These are phyloP conservation scores for Pogonus chalceus DNA, from an alignment of 1,140 invertebrate species.

Conservation along the genomic window DNA sequence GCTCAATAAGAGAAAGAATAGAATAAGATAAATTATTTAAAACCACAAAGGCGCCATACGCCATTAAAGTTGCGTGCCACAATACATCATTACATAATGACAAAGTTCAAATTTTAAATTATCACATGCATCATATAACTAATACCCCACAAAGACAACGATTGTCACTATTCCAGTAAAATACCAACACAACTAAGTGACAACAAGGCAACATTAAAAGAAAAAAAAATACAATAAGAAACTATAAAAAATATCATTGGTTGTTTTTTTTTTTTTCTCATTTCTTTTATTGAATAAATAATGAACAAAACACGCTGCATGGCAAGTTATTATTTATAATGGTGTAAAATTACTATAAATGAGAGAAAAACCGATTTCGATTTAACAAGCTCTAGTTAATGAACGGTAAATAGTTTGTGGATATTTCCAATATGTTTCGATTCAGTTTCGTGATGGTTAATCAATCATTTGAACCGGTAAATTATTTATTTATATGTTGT, in stretches of 20 bases:
- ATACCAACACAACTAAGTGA: not conserved
- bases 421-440: not conserved
- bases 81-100: not conserved
- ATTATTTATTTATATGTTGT: no score
- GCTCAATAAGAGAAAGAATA: no score
- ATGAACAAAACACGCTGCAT: not conserved
- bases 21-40: no score
- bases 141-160: no score
- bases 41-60: no score
- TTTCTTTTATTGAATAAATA: constrained; percentile 4
- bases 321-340: not conserved
- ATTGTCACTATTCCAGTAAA: no score
- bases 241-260: not conserved
- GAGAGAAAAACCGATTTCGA: not conserved
- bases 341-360: not conserved
- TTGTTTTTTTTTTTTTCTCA: no score
- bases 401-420: not conserved
- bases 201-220: not conserved
- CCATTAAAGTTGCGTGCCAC: no score
- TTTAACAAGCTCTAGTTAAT: not conserved
- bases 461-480: no score
- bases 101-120: not conserved
- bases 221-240: not conserved
- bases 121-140: not conserved
- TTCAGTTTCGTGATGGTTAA: not conserved